Evolutionary conservation across 1,140 invertebrate species (phyloP).

Genomic region (Euwallacea similis): DNA sequence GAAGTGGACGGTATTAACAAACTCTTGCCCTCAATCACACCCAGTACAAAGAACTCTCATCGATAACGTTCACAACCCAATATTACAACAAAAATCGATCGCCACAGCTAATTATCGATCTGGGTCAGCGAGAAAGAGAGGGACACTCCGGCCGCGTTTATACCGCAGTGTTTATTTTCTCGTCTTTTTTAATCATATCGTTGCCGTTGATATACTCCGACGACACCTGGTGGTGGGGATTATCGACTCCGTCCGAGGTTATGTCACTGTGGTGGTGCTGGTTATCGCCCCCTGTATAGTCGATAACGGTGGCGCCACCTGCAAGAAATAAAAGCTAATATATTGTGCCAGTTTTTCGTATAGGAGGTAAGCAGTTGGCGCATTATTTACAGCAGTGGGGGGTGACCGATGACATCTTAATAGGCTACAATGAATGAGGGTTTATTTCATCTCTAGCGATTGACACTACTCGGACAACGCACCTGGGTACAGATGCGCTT

Average conservation of each 20-base stretch:
- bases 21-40: too few relatives aligned
- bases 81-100: conserved; percentile 15
- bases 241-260: conserved; percentile 56
- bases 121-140: not conserved
- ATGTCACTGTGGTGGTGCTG: conserved; percentile 53
- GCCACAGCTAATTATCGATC: conserved; percentile 3
- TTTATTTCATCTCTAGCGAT: not conserved
- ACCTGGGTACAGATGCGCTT: conserved; percentile 20
- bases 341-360: conserved; percentile 11
- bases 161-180: conserved; percentile 63
- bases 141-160: conserved; percentile 44
- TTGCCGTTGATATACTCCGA: conserved; percentile 62
- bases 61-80: conserved; percentile 15
- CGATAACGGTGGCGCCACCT: conserved; percentile 61
- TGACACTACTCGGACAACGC: conserved; percentile 16
- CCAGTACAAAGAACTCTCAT: too few relatives aligned
- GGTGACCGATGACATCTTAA: too few relatives aligned
- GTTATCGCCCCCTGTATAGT: conserved; percentile 56
- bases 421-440: not conserved
- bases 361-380: not conserved
- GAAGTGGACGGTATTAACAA: too few relatives aligned
- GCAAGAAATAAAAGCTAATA: conserved; percentile 54
- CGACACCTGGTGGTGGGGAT: conserved; percentile 60
- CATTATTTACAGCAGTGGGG: too few relatives aligned
- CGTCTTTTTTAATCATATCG: conserved; percentile 58